phyloP scores from a whole-genome alignment of 2,888 invertebrate species.

The Dicranocentrus wangi region DNA sequence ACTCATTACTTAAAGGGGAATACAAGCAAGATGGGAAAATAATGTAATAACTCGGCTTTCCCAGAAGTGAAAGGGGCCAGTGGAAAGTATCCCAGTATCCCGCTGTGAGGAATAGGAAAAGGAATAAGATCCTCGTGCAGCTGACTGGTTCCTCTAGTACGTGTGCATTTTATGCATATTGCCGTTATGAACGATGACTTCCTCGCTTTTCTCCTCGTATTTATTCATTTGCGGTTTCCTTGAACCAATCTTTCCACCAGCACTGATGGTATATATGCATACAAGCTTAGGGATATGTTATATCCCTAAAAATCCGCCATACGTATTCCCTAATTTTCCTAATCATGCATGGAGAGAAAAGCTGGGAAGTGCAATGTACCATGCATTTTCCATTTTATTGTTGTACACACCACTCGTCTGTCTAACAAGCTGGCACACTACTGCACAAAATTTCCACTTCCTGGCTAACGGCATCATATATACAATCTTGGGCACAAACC shows the following conservation, averaged over 20 bases:
- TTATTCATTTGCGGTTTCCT: constrained; percentile 5
- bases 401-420: background rate
- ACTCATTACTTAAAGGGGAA: too few relatives aligned
- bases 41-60: constrained; percentile 3
- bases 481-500: background rate
- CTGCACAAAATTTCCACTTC: background rate
- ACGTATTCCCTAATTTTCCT: constrained; percentile 56
- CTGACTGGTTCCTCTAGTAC: constrained; percentile 17
- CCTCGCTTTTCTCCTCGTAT: background rate
- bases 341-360: constrained; percentile 50
- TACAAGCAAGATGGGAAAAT: background rate
- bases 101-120: background rate
- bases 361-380: constrained; percentile 28
- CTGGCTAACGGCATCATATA: background rate
- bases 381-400: constrained; percentile 31
- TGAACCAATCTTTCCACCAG: background rate
- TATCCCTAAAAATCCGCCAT: background rate
- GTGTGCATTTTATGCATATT: constrained; percentile 10
- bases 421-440: background rate
- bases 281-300: background rate
- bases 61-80: constrained; percentile 7
- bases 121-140: background rate
- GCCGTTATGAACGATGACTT: background rate
- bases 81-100: background rate
- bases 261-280: too few relatives aligned